Base-by-base conservation (phyloP, 2,888 invertebrate species). In the Thyatira batis region DNA sequence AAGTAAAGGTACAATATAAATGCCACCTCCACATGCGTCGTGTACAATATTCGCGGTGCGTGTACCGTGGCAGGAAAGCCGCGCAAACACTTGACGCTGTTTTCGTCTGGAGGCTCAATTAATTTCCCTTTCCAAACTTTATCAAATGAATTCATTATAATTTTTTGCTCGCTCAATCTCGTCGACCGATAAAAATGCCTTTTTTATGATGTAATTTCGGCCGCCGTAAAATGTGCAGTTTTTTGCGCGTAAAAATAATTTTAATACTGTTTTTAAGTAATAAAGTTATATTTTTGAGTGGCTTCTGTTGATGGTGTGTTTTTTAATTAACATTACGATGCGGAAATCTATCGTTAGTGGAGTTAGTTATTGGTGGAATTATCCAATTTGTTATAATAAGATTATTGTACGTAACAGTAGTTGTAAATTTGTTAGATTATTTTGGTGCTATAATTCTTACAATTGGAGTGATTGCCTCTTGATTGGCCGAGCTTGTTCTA, bases 61-160 rank as follows among this genome's bases (percentile, higher is more conserved):
- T 67, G 57, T 65, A 46, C n/a, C n/a, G n/a, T n/a, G n/a, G 20
- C 61, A 62, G 64, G 65, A 67, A 65, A 65, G 72, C 69, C 64
- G 66, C 57, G 71, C 71, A 68, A 70, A 73, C 73, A 76, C 78
- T 78, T 69, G 70, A 67, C 63, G 65, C 56, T 63, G 61, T 69
- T 68, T 68, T 72, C 67, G 67, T 69, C 64, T 66, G 59, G 61
- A 61, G 61, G 67, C 68, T 67, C 67, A 71, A 74, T 70, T 70
- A 64, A 69, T 73, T 69, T 65, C 58, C 55, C 62, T 61, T 60
- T 53, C 61, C 60, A 63, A 65, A 67, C 61, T 63, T 65, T 66
- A 65, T 65, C 65, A 63, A 64, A 65, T 71, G 67, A 68, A 76
- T 78, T 76, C 66, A 73, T 73, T 71, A 70, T 69, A 69, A 69